Conservation (phyloP, 2,797 vertebrate species). For the Parauchenoglanis ngamensis region DNA sequence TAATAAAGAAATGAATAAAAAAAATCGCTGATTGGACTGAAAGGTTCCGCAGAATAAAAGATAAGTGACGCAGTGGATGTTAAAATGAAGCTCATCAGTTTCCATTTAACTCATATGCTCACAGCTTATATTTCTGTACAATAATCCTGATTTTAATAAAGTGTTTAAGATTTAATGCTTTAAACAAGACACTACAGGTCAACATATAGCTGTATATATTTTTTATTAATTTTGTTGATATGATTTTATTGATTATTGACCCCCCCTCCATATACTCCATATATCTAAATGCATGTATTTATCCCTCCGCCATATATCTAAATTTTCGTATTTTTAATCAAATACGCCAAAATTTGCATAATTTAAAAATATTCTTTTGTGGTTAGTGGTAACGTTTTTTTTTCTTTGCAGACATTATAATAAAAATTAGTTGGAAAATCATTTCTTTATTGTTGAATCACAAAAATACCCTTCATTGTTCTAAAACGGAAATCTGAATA, state of each 20-base stretch:
- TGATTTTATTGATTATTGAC: neutral
- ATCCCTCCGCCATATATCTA: neutral
- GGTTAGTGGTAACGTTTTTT: neutral
- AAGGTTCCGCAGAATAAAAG: neutral
- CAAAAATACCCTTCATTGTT: neutral
- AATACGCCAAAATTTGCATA: neutral
- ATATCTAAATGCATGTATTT: neutral
- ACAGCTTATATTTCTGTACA: neutral
- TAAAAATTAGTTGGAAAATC: no score
- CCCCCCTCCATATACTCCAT: neutral
- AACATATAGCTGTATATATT: neutral
- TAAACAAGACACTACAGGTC: neutral
- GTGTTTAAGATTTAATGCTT: neutral
- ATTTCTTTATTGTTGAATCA: neutral
- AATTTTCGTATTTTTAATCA: neutral
- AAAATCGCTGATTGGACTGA: no score
- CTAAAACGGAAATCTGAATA: neutral
- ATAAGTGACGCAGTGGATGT: neutral
- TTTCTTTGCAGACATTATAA: neutral
- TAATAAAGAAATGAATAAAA: no score
- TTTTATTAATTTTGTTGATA: no score
- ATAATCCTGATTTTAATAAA: neutral
- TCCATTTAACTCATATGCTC: neutral
- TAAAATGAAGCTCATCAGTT: neutral
- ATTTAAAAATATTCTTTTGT: neutral